A percentile compares a stretch with the other conserved stretches of the same genome.
Evolutionary conservation across 2,888 invertebrate species (phyloP).

Genomic region (Oegoconia quadripuncta): DNA sequence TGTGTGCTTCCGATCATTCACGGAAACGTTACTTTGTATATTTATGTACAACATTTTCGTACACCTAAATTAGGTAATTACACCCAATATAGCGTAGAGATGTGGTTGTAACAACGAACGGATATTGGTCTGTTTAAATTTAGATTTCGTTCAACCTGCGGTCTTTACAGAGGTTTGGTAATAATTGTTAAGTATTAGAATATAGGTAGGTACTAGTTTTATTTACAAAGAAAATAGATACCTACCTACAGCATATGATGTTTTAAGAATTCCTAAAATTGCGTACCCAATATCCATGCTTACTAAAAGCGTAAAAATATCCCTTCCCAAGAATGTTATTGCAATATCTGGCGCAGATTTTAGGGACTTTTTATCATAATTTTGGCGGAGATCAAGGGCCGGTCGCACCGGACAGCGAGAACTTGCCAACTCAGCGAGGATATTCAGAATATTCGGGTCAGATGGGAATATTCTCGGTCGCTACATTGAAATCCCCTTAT

Average conservation of each 20-base stretch:
- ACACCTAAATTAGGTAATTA: constrained; percentile 6
- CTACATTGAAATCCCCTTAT: constrained; percentile 2
- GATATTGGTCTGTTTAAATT: no score
- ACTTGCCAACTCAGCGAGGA: constrained; percentile 37
- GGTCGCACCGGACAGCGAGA: constrained; percentile 26
- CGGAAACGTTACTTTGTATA: constrained; percentile 42
- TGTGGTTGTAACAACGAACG: no score
- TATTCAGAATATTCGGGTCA: constrained; percentile 43
- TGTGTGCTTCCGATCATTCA: constrained; percentile 56
- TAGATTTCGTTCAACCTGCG: no score
- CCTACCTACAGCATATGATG: no score
- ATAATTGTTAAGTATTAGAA: no score
- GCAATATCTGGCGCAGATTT: constrained; percentile 35
- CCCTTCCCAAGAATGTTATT: constrained; percentile 28
- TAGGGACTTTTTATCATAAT: constrained; percentile 48
- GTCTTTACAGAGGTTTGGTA: no score
- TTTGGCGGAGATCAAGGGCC: constrained; percentile 39
- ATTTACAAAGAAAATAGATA: no score
- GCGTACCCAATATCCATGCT: not conserved
- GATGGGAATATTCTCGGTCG: constrained; percentile 26
- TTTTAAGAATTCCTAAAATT: not conserved
- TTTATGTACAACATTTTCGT: constrained; percentile 31
- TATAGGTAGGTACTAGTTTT: no score
- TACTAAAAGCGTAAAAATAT: constrained; percentile 10
- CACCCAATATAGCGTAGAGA: no score